Evolutionary conservation across 2,797 vertebrate species (phyloP), one percentile per base, ranked within the genome.

Genomic region (Scomberomorus guttatus): DNA sequence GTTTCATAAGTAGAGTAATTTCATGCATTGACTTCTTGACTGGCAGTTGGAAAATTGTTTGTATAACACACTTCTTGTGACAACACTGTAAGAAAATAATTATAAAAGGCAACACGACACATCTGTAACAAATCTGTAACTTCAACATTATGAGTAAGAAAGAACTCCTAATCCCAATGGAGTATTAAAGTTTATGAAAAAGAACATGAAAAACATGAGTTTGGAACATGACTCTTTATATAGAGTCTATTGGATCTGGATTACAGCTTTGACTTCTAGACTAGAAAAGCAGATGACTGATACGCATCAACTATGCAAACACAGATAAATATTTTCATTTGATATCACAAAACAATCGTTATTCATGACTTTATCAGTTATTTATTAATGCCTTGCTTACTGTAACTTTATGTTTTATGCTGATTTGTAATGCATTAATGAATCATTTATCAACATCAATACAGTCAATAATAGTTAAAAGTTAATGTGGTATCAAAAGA

Each of bases 1-100:
- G 78, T 87, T 80, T 83, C 24, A 71, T 84, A 76, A 88, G 83
- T 56, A 59, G 42, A 79, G 34, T 81, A 46, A 86, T 90, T 89
- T 84, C 56, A 88, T 77, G 77, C 84, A 32, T 48, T 75, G 78
- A 70, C 72, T 77, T 90, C 64, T 75, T 89, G 85, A 84, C 42
- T 81, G 85, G 62, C 71, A 80, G 76, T 68, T 69, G 60, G 59
- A 55, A 90, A 87, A 85, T 84, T 63, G 57, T 81, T 90, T 77
- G 73, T 80, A 46, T 22, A 46, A 85, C 52, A 72, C 54, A 57
- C 22, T 22, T 42, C 44, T 74, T 51, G 7, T 58, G 72, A 82
- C 32, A 76, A 18, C 42, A 18, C 27, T 61, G 58, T 39, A 15
- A 59, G 54, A 59, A 48, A 72, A 37, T 1, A 27, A 20, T 75